Conservation (phyloP, 2,888 invertebrate genomes). For the Horisme vitalbata region DNA sequence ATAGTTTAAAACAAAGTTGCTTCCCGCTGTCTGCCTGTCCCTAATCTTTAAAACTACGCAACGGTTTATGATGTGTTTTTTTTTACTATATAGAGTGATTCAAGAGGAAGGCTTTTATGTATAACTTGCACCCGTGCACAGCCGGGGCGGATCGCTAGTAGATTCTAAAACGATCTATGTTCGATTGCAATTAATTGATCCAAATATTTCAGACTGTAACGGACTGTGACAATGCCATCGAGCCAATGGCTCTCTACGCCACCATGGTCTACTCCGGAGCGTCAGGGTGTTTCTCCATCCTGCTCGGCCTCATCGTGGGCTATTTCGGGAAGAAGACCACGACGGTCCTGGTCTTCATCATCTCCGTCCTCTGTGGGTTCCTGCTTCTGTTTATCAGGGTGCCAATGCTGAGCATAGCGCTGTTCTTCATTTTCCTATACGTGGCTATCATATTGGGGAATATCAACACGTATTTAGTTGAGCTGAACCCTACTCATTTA, state of each 20-base stretch:
- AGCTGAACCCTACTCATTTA: conserved; percentile 67
- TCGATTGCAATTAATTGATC: not conserved
- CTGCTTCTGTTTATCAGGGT: conserved; percentile 52
- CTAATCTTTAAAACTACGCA: too few relatives aligned
- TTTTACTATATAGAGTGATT: too few relatives aligned
- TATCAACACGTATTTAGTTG: conserved; percentile 65
- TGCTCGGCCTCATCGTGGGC: conserved; percentile 57
- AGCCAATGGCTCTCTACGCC: conserved; percentile 58
- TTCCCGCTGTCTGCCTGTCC: too few relatives aligned
- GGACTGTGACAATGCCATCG: conserved; percentile 56
- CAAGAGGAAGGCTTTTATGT: too few relatives aligned
- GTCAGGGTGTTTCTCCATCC: conserved; percentile 45
- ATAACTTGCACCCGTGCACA: too few relatives aligned
- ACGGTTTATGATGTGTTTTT: too few relatives aligned
- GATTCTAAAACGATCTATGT: not conserved
- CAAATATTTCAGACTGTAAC: conserved; percentile 41
- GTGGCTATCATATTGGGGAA: conserved; percentile 64
- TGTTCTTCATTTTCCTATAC: conserved; percentile 63
- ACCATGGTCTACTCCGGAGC: conserved; percentile 62
- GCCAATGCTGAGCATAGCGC: conserved; percentile 56
- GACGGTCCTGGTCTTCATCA: conserved; percentile 51
- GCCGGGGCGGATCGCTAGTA: too few relatives aligned
- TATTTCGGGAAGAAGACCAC: conserved; percentile 56
- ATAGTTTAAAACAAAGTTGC: too few relatives aligned
- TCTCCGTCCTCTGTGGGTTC: conserved; percentile 49